Base-by-base conservation (phyloP, 2,113 vertebrate species). In the Pandion haliaetus region DNA sequence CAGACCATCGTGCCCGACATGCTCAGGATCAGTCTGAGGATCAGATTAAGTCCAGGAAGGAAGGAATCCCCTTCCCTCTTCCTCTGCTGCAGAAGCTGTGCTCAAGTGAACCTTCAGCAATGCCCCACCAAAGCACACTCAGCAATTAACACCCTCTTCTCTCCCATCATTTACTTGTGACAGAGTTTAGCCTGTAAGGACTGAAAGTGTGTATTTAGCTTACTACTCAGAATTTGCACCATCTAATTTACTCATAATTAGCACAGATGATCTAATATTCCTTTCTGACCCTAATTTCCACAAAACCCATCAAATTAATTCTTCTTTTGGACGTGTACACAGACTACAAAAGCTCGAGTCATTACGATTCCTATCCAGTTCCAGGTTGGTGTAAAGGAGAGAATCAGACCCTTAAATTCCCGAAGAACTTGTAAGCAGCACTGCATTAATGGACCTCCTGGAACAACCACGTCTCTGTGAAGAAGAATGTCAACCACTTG, bases 401-500 rank as follows among this genome's bases (percentile, higher is more conserved):
- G 79, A 95, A 77, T 57, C 18, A 2, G 72, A 65, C 44, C 82
- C 86, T 87, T 40, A 65, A 58, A 83, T 63, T 86, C 71, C 62
- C 28, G 3, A 82, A 44, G 54, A 90, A 57, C 82, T 80, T 4
- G 45, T 59, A 90, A 88, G 77, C 65, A 67, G 84, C 3, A 1
- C 24, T 36, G 77, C 78, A 87, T 90, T 93, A 82, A 92, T 44
- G 63, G 76, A 86, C 45, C 78, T 90, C 65, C 82, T 79, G 90
- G 90, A 94, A 92, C 90, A 93, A 96, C 65, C 71, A 25, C 1
- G 1, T 52, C 86, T 28, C 54, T 40, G 59, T 15, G 69, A 80
- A 86, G 91, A 76, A 85, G 67, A 87, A 91, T 42, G 74, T 38
- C 96, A 93, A 17, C 82, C 32, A 13, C 70, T 90, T 74, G 72